These are phyloP conservation scores for Acrobasis repandana DNA, from an alignment of 2,888 invertebrate species.

Conservation along the genomic window DNA sequence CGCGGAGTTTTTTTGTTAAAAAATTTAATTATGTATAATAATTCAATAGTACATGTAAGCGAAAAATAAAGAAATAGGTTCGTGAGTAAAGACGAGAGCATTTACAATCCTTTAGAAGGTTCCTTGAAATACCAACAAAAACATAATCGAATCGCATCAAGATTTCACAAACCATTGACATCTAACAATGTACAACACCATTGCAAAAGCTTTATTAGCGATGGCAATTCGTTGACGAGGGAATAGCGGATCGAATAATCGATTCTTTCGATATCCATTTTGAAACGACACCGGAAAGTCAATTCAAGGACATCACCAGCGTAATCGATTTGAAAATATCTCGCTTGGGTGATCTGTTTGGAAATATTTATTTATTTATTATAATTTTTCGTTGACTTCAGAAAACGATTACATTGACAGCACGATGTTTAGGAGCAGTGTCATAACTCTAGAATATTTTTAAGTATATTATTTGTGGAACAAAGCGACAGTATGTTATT, in stretches of 20 bases:
- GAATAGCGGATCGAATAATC: conserved; percentile 30
- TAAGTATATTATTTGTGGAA: no score
- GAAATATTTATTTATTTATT: conserved; percentile 17
- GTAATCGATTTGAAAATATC: conserved; percentile 18
- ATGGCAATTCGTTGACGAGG: conserved; percentile 22
- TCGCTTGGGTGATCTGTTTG: conserved; percentile 6
- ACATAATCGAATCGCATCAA: conserved; percentile 9
- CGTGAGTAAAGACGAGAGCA: no score
- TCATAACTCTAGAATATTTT: no score
- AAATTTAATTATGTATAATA: no score
- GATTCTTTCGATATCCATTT: conserved; percentile 45
- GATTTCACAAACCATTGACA: not conserved
- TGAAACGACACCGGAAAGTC: conserved; percentile 47
- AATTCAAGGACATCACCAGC: conserved; percentile 43
- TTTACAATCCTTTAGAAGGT: not conserved
- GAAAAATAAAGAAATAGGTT: no score
- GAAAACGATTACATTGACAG: no score
- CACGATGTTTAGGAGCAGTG: no score
- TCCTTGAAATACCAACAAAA: conserved; percentile 3
- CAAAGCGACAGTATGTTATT: no score
- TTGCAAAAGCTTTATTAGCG: conserved; percentile 22
- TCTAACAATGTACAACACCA: conserved; percentile 14
- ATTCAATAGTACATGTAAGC: no score
- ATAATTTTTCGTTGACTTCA: not conserved
- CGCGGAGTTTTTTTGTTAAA: no score